Evolutionary conservation across 1,140 invertebrate genomes (phyloP), one percentile per base, ranked within the genome.

Genomic region (Drosophila seguyi): DNA sequence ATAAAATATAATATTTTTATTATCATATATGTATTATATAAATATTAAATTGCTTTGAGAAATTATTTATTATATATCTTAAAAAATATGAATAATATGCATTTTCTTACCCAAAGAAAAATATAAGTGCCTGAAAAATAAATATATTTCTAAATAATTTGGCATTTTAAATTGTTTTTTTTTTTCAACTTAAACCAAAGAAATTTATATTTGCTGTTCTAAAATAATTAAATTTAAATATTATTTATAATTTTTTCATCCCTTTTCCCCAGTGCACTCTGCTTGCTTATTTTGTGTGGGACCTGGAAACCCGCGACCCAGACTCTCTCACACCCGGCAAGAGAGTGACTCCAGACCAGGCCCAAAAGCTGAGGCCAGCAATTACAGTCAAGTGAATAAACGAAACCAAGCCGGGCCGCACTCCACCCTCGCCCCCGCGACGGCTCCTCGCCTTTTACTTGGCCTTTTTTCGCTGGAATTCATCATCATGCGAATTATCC

Each of bases 401-500:
- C 81, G 75, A 83, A 83, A 45, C 57, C 61, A 45, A 75, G 44
- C 79, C 44, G 60, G 73, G 20, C 48, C 48, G 42, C 39, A 63
- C 39, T 34, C 52, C 66, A 38, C 29, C n/a, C 39, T 13, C 55
- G n/a, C 41, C 29, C 39, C 0, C 31, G n/a, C 16, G 20, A 55
- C 42, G 20, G 56, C 42, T 72, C 60, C 56, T 50, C 42, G 50
- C 74, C 85, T 81, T 90, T 90, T 81, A 90, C 74, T 90, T 85
- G 67, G 81, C 66, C 69, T 60, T 88, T 84, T 88, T 90, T 90
- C 85, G 60, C 81, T 85, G 85, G 85, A 90, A 90, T 90, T 90
- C 85, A 90, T 90, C 85, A 90, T 90, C 78, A 81, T 75, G 86
- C 81, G 85, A 90, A 90, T 90, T 90, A 90, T 75, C 85, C 79